Percentiles rank a stretch among this genome's conserved stretches.
Conservation (phyloP, 2,113 vertebrate genomes). For the Ranitomeya variabilis region DNA sequence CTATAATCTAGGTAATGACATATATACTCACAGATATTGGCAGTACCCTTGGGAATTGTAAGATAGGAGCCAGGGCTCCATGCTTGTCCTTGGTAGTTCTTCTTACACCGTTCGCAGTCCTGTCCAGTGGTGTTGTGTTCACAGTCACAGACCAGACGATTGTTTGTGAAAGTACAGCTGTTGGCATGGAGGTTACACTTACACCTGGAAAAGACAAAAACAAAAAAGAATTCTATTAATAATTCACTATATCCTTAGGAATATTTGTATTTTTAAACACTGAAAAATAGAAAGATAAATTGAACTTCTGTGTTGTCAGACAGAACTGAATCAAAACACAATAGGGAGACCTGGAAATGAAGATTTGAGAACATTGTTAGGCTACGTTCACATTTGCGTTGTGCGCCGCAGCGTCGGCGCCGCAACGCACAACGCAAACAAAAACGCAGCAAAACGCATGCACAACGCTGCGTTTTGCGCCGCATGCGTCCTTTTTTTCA, state of each 20-base stretch:
- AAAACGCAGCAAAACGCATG: too few relatives aligned
- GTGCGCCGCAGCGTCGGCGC: too few relatives aligned
- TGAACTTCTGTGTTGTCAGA: too few relatives aligned
- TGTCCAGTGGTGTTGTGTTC: slow-evolving; percentile 98
- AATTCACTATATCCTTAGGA: neutral
- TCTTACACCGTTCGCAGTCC: slow-evolving; percentile 97
- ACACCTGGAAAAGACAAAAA: slow-evolving; percentile 81
- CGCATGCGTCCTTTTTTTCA: too few relatives aligned
- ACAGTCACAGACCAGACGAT: slow-evolving; percentile 93
- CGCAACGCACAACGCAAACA: too few relatives aligned
- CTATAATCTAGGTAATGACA: neutral
- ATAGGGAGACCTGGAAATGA: neutral
- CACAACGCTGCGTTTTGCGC: too few relatives aligned
- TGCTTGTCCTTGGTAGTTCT: slow-evolving; percentile 91
- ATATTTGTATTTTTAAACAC: too few relatives aligned
- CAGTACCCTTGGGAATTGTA: slow-evolving; percentile 97
- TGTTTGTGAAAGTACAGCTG: slow-evolving; percentile 93
- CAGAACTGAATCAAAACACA: neutral
- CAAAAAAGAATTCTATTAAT: neutral
- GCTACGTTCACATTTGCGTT: too few relatives aligned
- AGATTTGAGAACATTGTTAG: neutral
- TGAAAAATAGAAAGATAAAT: too few relatives aligned
- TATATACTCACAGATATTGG: slow-evolving; percentile 95
- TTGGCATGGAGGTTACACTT: slow-evolving; percentile 99
- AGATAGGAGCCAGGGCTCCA: slow-evolving; percentile 98